A percentile compares a stretch with the other conserved stretches of the same genome.
Conservation (phyloP, 1,140 invertebrate species). For the Drosophila serrata region DNA sequence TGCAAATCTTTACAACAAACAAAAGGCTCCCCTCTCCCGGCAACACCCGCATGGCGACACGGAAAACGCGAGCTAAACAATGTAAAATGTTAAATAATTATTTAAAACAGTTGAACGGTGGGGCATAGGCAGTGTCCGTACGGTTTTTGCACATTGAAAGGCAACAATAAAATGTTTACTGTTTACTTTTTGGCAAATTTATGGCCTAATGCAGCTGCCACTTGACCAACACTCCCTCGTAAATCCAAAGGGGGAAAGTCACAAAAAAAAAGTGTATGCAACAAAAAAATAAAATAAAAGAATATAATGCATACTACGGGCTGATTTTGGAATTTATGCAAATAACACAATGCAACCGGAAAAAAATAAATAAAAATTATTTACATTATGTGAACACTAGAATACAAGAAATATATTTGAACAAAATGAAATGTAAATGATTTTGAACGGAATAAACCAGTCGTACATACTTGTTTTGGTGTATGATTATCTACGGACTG, state of each 20-base stretch:
- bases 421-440: slow-evolving; percentile 1
- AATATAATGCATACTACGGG: slow-evolving; percentile 30
- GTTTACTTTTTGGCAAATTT: slow-evolving; percentile 77
- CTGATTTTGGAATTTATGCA: slow-evolving; percentile 16
- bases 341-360: slow-evolving; percentile 15
- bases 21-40: slow-evolving; percentile 33
- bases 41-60: slow-evolving; percentile 38
- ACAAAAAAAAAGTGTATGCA: slow-evolving; percentile 16
- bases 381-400: slow-evolving; percentile 17
- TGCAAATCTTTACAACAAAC: slow-evolving; percentile 78
- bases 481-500: not conserved
- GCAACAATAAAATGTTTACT: slow-evolving; percentile 77
- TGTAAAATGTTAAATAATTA: slow-evolving; percentile 83
- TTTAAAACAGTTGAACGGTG: slow-evolving; percentile 59
- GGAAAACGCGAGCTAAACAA: slow-evolving; percentile 71
- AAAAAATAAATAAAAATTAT: slow-evolving; percentile 7
- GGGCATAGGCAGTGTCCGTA: not conserved
- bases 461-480: not conserved
- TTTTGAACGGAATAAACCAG: not conserved
- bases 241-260: slow-evolving; percentile 8
- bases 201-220: slow-evolving; percentile 73
- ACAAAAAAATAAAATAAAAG: slow-evolving; percentile 2
- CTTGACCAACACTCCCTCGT: slow-evolving; percentile 8
- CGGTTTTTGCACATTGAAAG: slow-evolving; percentile 12
- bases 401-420: slow-evolving; percentile 8